Conservation (phyloP, 2,888 invertebrate genomes). For the Cosmia trapezina region DNA sequence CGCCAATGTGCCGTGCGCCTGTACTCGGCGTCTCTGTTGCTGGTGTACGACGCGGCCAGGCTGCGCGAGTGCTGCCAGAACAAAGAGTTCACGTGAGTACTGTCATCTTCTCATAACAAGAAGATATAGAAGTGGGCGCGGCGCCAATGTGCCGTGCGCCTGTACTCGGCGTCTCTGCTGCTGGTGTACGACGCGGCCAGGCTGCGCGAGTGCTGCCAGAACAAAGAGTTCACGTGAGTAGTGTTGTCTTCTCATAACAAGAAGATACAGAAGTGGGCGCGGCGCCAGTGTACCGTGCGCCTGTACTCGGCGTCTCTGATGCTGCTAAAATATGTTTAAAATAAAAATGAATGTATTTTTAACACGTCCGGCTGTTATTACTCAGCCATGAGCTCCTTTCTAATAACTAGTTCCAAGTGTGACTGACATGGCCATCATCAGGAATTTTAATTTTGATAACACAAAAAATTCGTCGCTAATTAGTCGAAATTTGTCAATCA, state of each 20-base stretch:
- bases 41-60: constrained; percentile 95
- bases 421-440: too few relatives aligned
- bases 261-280: constrained; percentile 91
- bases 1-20: constrained; percentile 91
- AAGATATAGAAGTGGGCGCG: constrained; percentile 93
- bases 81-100: constrained; percentile 23
- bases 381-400: too few relatives aligned
- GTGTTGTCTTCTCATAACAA: too few relatives aligned
- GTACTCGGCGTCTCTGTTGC: constrained; percentile 96
- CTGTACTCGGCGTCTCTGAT: constrained; percentile 96
- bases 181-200: constrained; percentile 96
- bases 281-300: constrained; percentile 90
- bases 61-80: constrained; percentile 85
- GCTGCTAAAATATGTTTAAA: too few relatives aligned
- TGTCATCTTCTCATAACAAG: constrained; percentile 51
- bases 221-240: constrained; percentile 26
- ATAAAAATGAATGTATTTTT: too few relatives aligned
- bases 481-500: too few relatives aligned
- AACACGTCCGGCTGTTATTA: too few relatives aligned
- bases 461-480: too few relatives aligned
- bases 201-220: constrained; percentile 85
- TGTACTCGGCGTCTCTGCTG: constrained; percentile 96
- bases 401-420: too few relatives aligned
- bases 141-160: constrained; percentile 90
- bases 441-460: too few relatives aligned